A percentile compares a stretch with the other conserved stretches of the same genome.
phyloP scores from a whole-genome alignment of 2,888 invertebrate genomes.

The Brachyopa scutellaris region DNA sequence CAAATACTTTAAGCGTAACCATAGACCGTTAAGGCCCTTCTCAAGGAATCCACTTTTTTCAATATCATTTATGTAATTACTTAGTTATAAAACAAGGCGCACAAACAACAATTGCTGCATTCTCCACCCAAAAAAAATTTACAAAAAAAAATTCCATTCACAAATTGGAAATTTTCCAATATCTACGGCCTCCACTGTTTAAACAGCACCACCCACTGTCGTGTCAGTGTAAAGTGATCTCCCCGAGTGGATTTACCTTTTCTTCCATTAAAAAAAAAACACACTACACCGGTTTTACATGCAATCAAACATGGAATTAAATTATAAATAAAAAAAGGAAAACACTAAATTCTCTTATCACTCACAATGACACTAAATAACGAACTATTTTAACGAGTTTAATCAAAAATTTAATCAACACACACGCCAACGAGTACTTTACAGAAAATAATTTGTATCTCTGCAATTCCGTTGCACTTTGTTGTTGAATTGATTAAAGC shows the following conservation, averaged over 20 bases:
- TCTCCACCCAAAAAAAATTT: neutral
- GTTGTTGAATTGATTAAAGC: neutral
- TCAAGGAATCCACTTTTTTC: neutral
- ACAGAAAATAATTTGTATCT: too few relatives aligned
- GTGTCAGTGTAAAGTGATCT: neutral
- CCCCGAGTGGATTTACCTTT: neutral
- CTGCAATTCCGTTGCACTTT: neutral
- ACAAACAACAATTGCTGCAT: neutral
- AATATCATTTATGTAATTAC: neutral
- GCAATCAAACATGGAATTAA: neutral
- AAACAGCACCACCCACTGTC: neutral
- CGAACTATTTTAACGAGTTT: neutral
- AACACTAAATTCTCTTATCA: neutral
- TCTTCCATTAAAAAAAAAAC: neutral
- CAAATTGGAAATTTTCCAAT: constrained; percentile 15
- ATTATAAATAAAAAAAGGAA: neutral
- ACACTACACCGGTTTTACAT: neutral
- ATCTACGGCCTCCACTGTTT: neutral
- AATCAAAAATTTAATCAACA: neutral
- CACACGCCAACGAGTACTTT: too few relatives aligned
- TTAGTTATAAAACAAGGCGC: too few relatives aligned
- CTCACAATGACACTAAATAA: neutral
- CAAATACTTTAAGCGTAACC: too few relatives aligned
- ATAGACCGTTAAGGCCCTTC: neutral
- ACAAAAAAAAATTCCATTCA: constrained; percentile 16